These are phyloP conservation scores for Latrodectus hesperus DNA, from an alignment of 2,888 invertebrate species.

Conservation along the genomic window DNA sequence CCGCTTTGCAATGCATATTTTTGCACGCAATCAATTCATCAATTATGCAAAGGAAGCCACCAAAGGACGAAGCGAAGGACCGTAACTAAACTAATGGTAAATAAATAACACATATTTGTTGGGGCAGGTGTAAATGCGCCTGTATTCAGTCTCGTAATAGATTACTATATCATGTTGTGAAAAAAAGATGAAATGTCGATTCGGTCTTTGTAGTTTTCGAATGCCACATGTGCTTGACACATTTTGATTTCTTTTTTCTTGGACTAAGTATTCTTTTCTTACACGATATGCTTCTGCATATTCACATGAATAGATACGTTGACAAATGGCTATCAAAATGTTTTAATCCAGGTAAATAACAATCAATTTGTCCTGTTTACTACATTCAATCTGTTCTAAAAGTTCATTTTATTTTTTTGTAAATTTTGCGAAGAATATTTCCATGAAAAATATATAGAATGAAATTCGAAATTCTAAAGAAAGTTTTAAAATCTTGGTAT, in stretches of 20 bases:
- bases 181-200: neutral
- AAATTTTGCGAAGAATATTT: too few relatives aligned
- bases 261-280: too few relatives aligned
- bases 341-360: too few relatives aligned
- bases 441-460: too few relatives aligned
- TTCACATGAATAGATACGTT: neutral
- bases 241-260: too few relatives aligned
- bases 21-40: slow-evolving; percentile 32
- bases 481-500: too few relatives aligned
- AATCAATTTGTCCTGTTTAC: too few relatives aligned
- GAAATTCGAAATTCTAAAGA: too few relatives aligned
- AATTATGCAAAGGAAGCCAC: slow-evolving; percentile 7
- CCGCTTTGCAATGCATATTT: too few relatives aligned
- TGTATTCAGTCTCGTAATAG: neutral
- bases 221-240: neutral
- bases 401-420: too few relatives aligned
- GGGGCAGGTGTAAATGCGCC: neutral
- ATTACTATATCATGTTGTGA: neutral
- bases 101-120: neutral
- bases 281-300: too few relatives aligned
- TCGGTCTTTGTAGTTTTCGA: neutral
- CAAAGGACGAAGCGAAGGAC: neutral
- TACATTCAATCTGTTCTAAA: too few relatives aligned
- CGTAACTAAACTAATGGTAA: neutral
- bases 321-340: neutral